Evolutionary conservation across 2,113 vertebrate genomes (phyloP).

Genomic region (Anarrhichthys ocellatus): DNA sequence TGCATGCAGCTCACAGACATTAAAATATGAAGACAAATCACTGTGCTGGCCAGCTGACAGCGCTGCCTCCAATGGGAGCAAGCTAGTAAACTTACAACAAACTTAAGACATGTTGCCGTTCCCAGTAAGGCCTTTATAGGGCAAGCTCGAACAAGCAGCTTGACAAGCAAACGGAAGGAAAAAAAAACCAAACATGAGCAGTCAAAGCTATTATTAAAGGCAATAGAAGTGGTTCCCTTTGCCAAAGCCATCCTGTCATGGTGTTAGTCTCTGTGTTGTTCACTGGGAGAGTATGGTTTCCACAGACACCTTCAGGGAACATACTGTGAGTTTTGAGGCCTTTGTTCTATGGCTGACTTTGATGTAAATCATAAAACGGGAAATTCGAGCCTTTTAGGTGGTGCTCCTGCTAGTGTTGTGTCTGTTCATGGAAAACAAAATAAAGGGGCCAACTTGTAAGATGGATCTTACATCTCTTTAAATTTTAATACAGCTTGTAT

Average conservation of each 20-base stretch:
- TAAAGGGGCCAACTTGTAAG: constrained; percentile 17
- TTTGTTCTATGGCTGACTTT: constrained; percentile 73
- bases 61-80: constrained; percentile 60
- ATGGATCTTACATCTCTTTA: not conserved
- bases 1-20: constrained; percentile 79
- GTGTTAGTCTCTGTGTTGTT: constrained; percentile 49
- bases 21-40: constrained; percentile 84
- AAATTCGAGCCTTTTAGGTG: constrained; percentile 54
- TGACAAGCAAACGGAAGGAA: constrained; percentile 72
- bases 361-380: constrained; percentile 74
- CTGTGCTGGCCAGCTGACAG: constrained; percentile 75
- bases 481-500: not conserved
- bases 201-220: constrained; percentile 78
- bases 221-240: constrained; percentile 68
- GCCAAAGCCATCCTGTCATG: constrained; percentile 56
- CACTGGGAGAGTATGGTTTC: constrained; percentile 49
- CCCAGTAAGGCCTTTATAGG: constrained; percentile 62
- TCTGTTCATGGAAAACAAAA: constrained; percentile 32
- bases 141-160: constrained; percentile 72
- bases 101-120: constrained; percentile 67
- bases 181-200: constrained; percentile 41
- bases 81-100: constrained; percentile 69
- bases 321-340: constrained; percentile 48
- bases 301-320: constrained; percentile 58
- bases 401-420: constrained; percentile 18